Base-by-base conservation (phyloP, 2,113 vertebrate genomes). In the Aspiorhynchus laticeps region DNA sequence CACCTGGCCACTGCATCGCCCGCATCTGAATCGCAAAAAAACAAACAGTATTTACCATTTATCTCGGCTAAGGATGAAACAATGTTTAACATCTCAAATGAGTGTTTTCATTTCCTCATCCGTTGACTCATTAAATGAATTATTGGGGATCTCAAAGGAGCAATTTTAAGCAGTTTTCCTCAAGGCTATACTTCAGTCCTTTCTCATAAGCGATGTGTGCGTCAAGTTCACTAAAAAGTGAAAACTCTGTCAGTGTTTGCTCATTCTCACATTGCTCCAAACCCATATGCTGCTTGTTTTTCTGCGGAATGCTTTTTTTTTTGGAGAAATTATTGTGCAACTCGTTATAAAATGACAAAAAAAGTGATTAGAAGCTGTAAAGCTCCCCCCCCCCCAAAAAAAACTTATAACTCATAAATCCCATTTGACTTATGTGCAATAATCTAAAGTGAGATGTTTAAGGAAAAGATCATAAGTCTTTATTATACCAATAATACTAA, bases 1-100 rank as follows among this genome's bases (percentile, higher is more conserved):
- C 92, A 8, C 95, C 93, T 0, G 95, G 95, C 95, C 95, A 95
- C 87, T 94, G 94, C 92, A 95, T 94, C 0, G 90, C 81, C 28
- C 90, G 89, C 17, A 94, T 92, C 98, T 95, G 81, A 11, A 31
- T 10, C 19, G 36, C 28, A 48, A 80, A 80, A 48, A 46, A 69
- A 59, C 41, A 46, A 24, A 38, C 14, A 48, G 15, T 78, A 43
- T 56, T 87, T 69, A 80, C 33, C 61, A 67, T 67, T 85, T 21
- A 69, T 28, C 85, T 46, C 15, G 10, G 6, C 48, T 53, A 12
- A 36, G 31, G 51, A 11, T 7, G 36, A 85, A 67, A 69, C 43
- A 82, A 19, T 17, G 4, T 56, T 46, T 67, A 46, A 75, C 38
- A 46, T 75, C 24, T 75, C 73, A 75, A 15, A 75, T 43, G 3